A percentile compares a stretch with the other conserved stretches of the same genome.
Conservation (phyloP, 2,113 vertebrate species). For the Vulpes ferrilata region DNA sequence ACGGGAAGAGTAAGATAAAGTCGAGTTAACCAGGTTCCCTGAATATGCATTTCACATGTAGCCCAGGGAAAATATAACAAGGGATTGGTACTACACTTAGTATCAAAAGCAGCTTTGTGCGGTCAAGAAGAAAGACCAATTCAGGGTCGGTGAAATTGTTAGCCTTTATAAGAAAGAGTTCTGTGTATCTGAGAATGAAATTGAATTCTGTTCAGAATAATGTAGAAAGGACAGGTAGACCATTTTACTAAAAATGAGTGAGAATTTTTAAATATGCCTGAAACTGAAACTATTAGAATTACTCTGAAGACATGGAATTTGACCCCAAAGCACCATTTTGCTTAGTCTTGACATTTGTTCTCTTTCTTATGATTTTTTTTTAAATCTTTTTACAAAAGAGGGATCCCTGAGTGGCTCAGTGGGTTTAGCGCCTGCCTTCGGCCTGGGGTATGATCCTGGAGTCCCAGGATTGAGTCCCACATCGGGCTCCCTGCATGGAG, state of each 20-base stretch:
- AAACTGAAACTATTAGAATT: conserved; percentile 16
- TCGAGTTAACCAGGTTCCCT: neutral
- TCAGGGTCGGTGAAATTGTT: neutral
- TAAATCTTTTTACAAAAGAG: conserved; percentile 16
- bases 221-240: neutral
- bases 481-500: no score
- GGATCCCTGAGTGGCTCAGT: no score
- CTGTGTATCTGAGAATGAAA: neutral
- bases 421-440: no score
- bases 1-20: neutral
- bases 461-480: no score
- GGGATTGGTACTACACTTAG: neutral
- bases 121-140: neutral
- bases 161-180: neutral
- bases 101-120: neutral
- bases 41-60: neutral
- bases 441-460: no score
- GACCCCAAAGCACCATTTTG: neutral
- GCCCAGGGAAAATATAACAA: neutral
- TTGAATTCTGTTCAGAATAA: conserved; percentile 14
- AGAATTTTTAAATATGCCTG: neutral
- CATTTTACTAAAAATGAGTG: conserved; percentile 10
- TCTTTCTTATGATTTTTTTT: neutral
- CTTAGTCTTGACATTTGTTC: conserved; percentile 1
- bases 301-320: neutral